A percentile compares a stretch with the other conserved stretches of the same genome.
phyloP scores from a whole-genome alignment of 2,797 vertebrate genomes.

The Ptychadena robeensis region DNA sequence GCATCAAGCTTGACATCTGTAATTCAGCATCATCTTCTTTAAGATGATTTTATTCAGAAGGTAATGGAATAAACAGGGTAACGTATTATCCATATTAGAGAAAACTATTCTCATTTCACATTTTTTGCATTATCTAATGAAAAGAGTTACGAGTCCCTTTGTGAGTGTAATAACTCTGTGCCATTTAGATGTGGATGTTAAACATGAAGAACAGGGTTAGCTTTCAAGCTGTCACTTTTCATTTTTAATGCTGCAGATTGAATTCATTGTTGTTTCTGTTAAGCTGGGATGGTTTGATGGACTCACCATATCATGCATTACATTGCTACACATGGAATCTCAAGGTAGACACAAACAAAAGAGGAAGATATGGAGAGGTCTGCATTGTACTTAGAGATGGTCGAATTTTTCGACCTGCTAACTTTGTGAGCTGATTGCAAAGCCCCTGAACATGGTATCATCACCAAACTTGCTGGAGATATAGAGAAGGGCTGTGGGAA shows the following conservation, averaged over 20 bases:
- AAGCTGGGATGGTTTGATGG: conserved; percentile 35
- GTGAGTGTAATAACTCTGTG: conserved; percentile 70
- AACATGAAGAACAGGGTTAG: conserved; percentile 72
- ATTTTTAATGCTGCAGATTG: conserved; percentile 65
- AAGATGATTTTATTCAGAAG: conserved; percentile 50
- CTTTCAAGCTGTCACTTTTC: conserved; percentile 71
- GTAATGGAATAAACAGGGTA: conserved; percentile 56
- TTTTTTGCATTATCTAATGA: conserved; percentile 70
- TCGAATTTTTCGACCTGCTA: no score
- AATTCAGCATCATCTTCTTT: conserved; percentile 51
- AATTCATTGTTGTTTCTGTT: conserved; percentile 63
- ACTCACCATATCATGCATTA: conserved; percentile 30
- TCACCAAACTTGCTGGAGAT: no score
- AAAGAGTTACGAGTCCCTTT: conserved; percentile 67
- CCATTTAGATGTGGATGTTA: conserved; percentile 70
- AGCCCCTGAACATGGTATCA: no score
- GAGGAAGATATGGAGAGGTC: neutral
- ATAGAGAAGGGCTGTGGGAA: no score
- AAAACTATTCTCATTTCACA: conserved; percentile 65
- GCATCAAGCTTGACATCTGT: conserved; percentile 47
- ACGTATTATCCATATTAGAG: conserved; percentile 46
- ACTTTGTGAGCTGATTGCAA: no score
- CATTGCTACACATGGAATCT: conserved; percentile 42
- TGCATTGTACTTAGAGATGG: no score
- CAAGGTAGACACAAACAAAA: conserved; percentile 6